Percentiles rank a stretch among this genome's conserved stretches.
phyloP scores from a whole-genome alignment of 2,797 vertebrate species.

The Pangasius macronema region DNA sequence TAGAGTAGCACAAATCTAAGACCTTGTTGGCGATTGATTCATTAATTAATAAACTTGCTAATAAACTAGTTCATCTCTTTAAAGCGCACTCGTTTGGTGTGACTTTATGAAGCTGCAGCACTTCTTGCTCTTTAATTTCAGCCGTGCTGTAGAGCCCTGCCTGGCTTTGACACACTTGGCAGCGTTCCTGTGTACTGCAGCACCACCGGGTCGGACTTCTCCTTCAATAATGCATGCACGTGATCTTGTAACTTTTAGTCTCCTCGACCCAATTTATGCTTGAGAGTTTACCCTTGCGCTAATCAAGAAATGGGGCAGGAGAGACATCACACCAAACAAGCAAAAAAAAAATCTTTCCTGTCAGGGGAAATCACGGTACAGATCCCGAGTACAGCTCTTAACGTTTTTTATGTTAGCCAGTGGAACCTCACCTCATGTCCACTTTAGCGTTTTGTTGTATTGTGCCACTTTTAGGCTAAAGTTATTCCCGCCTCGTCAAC shows the following conservation, averaged over 20 bases:
- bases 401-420: background rate
- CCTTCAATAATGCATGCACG: background rate
- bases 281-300: too few species aligned
- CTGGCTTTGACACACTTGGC: background rate
- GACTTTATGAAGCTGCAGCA: background rate
- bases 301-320: too few species aligned
- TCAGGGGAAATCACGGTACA: background rate
- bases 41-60: background rate
- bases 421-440: background rate
- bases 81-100: background rate
- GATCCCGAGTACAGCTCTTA: background rate
- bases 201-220: too few species aligned
- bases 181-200: background rate
- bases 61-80: background rate
- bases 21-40: background rate
- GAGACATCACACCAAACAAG: too few species aligned
- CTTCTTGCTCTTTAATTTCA: background rate
- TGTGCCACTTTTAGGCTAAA: background rate
- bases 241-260: too few species aligned
- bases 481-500: background rate
- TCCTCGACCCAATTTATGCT: too few species aligned
- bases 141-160: background rate
- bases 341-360: too few species aligned
- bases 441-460: background rate
- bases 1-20: background rate